Base-by-base conservation (phyloP, 1,140 invertebrate genomes). In the Diachasma alloeum region DNA sequence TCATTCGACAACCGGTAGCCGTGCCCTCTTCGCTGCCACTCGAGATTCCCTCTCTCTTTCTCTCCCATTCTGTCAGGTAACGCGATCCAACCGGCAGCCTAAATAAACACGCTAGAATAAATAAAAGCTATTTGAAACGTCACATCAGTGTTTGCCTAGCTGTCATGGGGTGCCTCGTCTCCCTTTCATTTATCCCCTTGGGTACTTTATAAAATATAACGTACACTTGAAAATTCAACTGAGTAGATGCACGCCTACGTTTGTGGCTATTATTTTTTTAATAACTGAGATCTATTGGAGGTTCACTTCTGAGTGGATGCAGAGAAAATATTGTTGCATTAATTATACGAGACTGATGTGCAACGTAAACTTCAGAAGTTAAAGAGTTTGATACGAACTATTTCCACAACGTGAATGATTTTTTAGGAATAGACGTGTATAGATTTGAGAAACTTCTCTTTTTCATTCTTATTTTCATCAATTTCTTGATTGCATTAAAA, bases 61-160 rank as follows among this genome's bases (percentile, higher is more conserved):
- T 71, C 11, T 10, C 71, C 37, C 22, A 26, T 31, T 26, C 22
- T 53, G 79, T 83, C 83, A 86, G 85, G 85, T 86, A 87, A 86
- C 82, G 83, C 79, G 86, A 87, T 86, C 83, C 81, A 80, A 11
- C 71, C 53, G 79, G 81, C 81, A 84, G 83, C 86, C 85, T 87
- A 87, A 87, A 87, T 86, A 87, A 86, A 87, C 84, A 85, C 78
- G 78, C 77, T 85, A 86, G 83, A 85, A 86, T 87, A 86, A 87
- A 86, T 87, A 87, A 86, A 86, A 86, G 85, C 82, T 87, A 86
- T 87, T 87, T 83, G 83, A 85, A 85, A 87, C 79, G 84, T 86
- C 85, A 85, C 80, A 66, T 48, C 81, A 75, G 74, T 86, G 85
- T 86, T 87, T 87, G 81, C 80, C 83, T 87, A 86, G 85, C 86